A percentile compares a stretch with the other conserved stretches of the same genome.
Evolutionary conservation across 30 jellyfish, hydroid and myxozoan genomes (phyloP).

Genomic region (Chironex yamaguchii): DNA sequence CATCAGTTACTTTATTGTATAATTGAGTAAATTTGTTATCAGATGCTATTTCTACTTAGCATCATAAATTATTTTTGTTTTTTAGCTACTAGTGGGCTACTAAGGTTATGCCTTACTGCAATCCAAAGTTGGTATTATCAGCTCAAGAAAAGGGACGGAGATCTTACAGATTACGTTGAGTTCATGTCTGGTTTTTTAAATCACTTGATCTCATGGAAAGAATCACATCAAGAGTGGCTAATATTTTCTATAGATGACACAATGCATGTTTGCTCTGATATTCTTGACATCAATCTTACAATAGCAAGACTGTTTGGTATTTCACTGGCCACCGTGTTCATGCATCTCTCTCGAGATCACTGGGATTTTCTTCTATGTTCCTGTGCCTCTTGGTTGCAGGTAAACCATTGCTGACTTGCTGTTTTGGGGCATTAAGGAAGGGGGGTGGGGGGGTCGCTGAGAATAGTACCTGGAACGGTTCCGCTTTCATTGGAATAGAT

Average conservation of each 20-base stretch:
- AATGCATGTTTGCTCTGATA: slow-evolving; percentile 29
- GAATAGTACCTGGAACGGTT: too few species aligned
- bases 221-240: slow-evolving; percentile 40
- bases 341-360: slow-evolving; percentile 24
- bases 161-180: slow-evolving; percentile 35
- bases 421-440: too few species aligned
- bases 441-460: too few species aligned
- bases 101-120: slow-evolving; percentile 59
- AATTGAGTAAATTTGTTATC: background rate
- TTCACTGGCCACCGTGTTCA: slow-evolving; percentile 24
- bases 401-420: background rate
- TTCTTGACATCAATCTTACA: slow-evolving; percentile 39
- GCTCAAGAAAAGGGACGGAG: slow-evolving; percentile 12
- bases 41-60: background rate
- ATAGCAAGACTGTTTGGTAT: slow-evolving; percentile 59
- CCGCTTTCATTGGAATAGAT: too few species aligned
- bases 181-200: slow-evolving; percentile 9
- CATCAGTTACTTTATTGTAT: background rate
- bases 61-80: background rate
- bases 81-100: slow-evolving; percentile 18
- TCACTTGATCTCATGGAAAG: slow-evolving; percentile 60
- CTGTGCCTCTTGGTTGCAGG: slow-evolving; percentile 94
- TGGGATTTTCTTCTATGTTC: slow-evolving; percentile 96
- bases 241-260: slow-evolving; percentile 20
- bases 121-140: slow-evolving; percentile 53